These are phyloP conservation scores for Drosophila borborema DNA, from an alignment of 2,888 invertebrate species.

Conservation along the genomic window DNA sequence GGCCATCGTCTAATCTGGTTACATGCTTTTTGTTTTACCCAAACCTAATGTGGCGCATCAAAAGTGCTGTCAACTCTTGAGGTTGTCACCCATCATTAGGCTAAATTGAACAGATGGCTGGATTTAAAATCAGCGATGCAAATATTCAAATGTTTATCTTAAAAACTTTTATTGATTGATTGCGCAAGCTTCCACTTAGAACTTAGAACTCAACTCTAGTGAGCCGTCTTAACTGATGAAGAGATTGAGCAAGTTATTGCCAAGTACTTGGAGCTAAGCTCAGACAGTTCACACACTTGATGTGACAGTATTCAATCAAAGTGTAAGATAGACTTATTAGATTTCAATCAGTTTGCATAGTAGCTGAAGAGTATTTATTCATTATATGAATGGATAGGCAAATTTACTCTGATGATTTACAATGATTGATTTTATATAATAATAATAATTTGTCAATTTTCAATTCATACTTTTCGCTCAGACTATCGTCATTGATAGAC, in stretches of 20 bases:
- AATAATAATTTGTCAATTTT: no score
- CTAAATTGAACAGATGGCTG: constrained; percentile 50
- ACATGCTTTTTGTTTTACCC: constrained; percentile 65
- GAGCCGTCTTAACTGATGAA: neutral
- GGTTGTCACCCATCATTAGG: constrained; percentile 34
- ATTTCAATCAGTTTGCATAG: no score
- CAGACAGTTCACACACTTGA: neutral
- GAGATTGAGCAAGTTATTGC: neutral
- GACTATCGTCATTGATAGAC: no score
- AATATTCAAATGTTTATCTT: constrained; percentile 22
- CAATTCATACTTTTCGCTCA: no score
- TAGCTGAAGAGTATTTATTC: no score
- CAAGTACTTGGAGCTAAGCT: neutral
- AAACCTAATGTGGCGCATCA: constrained; percentile 59
- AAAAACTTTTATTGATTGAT: constrained; percentile 39
- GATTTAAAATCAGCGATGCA: constrained; percentile 40
- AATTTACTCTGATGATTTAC: no score
- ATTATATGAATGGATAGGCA: no score
- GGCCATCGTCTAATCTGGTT: constrained; percentile 48
- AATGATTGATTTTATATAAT: no score
- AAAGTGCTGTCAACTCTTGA: constrained; percentile 54
- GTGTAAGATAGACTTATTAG: neutral
- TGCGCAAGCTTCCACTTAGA: neutral
- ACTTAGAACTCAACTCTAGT: neutral
- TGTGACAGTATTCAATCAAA: neutral